Evolutionary conservation across 2,888 invertebrate species (phyloP).

Genomic region (Tinea semifulvella): DNA sequence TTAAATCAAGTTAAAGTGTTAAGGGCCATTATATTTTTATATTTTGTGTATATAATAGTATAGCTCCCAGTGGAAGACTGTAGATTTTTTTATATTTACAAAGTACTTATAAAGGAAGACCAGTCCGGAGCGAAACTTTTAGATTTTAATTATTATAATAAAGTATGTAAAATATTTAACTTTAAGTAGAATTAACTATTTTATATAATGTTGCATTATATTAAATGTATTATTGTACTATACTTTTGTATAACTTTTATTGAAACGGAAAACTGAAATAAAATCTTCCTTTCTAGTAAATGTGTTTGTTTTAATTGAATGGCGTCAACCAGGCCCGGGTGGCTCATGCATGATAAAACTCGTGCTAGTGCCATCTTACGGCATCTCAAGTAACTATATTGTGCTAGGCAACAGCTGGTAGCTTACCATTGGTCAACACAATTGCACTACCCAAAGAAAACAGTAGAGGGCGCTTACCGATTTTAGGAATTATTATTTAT

Average conservation of each 20-base stretch:
- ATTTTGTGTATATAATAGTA: constrained; percentile 17
- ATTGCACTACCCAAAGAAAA: too few species aligned
- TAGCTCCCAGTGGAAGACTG: constrained; percentile 38
- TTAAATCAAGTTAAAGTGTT: neutral
- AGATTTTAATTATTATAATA: constrained; percentile 24
- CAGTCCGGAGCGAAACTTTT: constrained; percentile 44
- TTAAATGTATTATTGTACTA: constrained; percentile 13
- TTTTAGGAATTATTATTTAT: too few species aligned
- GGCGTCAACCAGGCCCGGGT: neutral
- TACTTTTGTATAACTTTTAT: constrained; percentile 18
- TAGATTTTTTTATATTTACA: constrained; percentile 20
- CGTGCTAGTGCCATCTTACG: neutral
- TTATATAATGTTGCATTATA: constrained; percentile 23
- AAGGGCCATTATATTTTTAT: constrained; percentile 9
- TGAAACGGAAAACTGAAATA: constrained; percentile 17
- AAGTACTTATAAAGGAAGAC: constrained; percentile 34
- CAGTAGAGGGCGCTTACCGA: too few species aligned
- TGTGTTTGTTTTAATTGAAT: neutral
- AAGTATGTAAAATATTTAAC: constrained; percentile 29
- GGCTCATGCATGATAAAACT: too few species aligned
- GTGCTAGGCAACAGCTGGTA: too few species aligned
- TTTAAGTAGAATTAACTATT: constrained; percentile 23
- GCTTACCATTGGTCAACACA: too few species aligned
- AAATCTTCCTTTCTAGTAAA: constrained; percentile 4
- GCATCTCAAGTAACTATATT: neutral